Base-by-base conservation (phyloP, 2,888 invertebrate species). In the Erebia epiphron region DNA sequence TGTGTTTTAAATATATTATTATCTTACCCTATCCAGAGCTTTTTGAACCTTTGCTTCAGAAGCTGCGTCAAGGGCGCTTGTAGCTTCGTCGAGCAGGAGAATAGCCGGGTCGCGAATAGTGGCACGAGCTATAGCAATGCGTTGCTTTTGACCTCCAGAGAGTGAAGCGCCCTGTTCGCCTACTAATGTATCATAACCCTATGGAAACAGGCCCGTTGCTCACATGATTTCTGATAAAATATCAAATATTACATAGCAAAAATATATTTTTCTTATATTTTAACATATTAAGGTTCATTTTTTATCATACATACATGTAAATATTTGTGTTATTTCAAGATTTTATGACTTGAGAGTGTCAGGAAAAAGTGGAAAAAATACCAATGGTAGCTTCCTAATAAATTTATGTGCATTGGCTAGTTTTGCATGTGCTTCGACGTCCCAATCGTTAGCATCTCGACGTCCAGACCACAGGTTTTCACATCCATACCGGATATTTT, bases 81-180 rank as follows among this genome's bases (percentile, higher is more conserved):
- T 98, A 0, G 98, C 98, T 86, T 98, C 98, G 79, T 98, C 98
- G 21, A 97, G 83, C 0, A 97, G 89, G 21, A 97, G 87, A 74
- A 98, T 96, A 71, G 95, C 94, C 0, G 98, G 98, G 82, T 97
- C 94, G 57, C 97, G 93, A 1, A 98, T 94, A 14, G 98, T 88
- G 0, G 98, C 98, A 71, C 98, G 94, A 0, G 98, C 98, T 77
- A 98, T 98, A 1, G 98, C 98, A 58, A 98, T 96, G 72, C 98
- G 93, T 85, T 98, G 98, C 82, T 98, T 98, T 85, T 98, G 98
- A 0, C 98, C 98, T 14, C 98, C 98, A 0, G 96, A 96, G 64
- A 97, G 82, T 72, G 97, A 96, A 0, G 97, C 96, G 4, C 98
- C 98, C 71, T 96, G 94, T 82, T 98, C 97, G 9, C 98, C 98